Conservation (phyloP, 2,113 vertebrate genomes). For the Stomatorhinus ivindoensis region DNA sequence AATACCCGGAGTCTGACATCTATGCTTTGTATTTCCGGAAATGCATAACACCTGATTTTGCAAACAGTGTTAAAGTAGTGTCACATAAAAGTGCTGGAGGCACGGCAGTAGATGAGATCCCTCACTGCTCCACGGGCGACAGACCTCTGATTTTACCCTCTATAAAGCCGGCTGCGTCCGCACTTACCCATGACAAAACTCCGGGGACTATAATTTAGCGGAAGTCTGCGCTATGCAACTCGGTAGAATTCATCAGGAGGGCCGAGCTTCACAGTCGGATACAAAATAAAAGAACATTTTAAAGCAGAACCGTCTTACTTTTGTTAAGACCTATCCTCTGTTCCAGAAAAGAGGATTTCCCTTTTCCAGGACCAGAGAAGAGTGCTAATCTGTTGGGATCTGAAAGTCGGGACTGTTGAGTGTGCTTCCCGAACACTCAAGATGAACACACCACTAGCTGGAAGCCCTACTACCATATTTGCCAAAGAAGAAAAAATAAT, state of each 20-base stretch:
- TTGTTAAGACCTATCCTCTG: neutral
- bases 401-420: neutral
- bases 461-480: neutral
- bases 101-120: neutral
- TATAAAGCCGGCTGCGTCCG: neutral
- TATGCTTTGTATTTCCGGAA: neutral
- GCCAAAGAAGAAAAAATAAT: neutral
- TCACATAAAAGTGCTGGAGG: neutral
- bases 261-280: neutral
- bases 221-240: neutral
- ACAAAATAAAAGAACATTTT: conserved; percentile 2
- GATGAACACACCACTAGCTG: neutral
- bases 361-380: neutral
- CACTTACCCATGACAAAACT: neutral
- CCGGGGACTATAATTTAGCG: neutral
- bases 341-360: neutral
- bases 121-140: neutral
- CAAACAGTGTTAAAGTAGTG: neutral
- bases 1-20: neutral
- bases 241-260: neutral
- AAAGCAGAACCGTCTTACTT: neutral
- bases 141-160: conserved; percentile 3
- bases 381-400: neutral
- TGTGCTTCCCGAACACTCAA: neutral
- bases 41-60: neutral